A percentile compares a stretch with the other conserved stretches of the same genome.
phyloP scores from a whole-genome alignment of 2,113 vertebrate genomes.

The Cardinalis cardinalis region DNA sequence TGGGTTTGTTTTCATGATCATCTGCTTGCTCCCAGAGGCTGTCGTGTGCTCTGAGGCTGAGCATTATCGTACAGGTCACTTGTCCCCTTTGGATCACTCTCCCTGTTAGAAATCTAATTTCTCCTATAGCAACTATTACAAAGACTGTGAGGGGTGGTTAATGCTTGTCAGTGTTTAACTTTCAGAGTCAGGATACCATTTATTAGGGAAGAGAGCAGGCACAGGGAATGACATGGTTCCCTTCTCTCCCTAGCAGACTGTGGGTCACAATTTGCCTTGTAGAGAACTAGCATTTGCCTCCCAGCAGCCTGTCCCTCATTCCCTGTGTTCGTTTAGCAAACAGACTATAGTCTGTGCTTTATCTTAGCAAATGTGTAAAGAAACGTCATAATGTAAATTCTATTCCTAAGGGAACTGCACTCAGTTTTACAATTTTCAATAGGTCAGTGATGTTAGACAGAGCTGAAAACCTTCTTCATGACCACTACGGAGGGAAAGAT shows the following conservation, averaged over 20 bases:
- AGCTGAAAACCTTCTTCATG: conserved; percentile 95
- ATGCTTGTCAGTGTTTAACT: background rate
- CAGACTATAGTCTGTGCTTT: background rate
- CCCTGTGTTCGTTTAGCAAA: background rate
- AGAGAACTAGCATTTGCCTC: background rate
- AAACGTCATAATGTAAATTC: background rate
- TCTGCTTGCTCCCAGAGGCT: background rate
- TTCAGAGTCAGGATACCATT: background rate
- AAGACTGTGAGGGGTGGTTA: background rate
- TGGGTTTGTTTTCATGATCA: background rate
- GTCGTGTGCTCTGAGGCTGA: fast-evolving
- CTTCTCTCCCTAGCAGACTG: background rate
- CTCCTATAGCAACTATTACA: background rate
- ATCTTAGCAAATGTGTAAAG: background rate
- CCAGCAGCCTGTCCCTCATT: background rate
- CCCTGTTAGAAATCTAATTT: background rate
- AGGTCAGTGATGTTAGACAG: conserved; percentile 95
- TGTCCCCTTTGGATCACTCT: background rate
- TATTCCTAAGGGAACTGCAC: conserved; percentile 8
- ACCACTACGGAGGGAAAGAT: conserved; percentile 93
- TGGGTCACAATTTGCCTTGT: background rate
- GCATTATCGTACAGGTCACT: background rate
- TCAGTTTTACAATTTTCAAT: conserved; percentile 26
- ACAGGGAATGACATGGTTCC: background rate
- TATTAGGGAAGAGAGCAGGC: background rate